Percentiles rank a stretch among this genome's conserved stretches.
phyloP scores from a whole-genome alignment of 2,888 invertebrate genomes.

The Drosophila picticornis region DNA sequence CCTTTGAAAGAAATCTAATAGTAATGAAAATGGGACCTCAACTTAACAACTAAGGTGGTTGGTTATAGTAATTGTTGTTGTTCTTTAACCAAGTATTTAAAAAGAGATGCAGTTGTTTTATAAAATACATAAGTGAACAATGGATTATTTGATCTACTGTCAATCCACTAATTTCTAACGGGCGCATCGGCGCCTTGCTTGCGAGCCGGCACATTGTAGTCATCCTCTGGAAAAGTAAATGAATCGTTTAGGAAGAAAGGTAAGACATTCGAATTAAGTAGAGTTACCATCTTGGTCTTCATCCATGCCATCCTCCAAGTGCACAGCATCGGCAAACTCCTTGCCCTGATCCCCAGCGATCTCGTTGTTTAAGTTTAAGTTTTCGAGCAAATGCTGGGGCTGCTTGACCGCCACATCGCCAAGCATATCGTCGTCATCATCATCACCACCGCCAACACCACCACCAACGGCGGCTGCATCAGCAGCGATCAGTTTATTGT shows the following conservation, averaged over 20 bases:
- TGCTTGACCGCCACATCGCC: slow-evolving; percentile 79
- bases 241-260: not conserved
- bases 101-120: slow-evolving; percentile 28
- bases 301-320: slow-evolving; percentile 84
- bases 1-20: not conserved
- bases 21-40: slow-evolving; percentile 6
- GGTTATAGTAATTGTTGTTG: slow-evolving; percentile 5
- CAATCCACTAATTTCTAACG: slow-evolving; percentile 84
- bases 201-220: slow-evolving; percentile 85
- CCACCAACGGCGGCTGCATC: slow-evolving; percentile 54
- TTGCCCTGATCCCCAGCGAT: slow-evolving; percentile 85
- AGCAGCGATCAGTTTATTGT: slow-evolving; percentile 44
- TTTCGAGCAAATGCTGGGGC: slow-evolving; percentile 78
- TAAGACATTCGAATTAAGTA: not conserved
- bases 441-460: slow-evolving; percentile 59
- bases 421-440: slow-evolving; percentile 77
- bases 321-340: slow-evolving; percentile 83
- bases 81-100: slow-evolving; percentile 11
- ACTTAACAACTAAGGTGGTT: slow-evolving; percentile 46
- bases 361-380: slow-evolving; percentile 85
- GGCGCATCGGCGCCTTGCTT: slow-evolving; percentile 86
- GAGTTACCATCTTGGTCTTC: slow-evolving; percentile 86
- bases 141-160: slow-evolving; percentile 22
- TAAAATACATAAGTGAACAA: slow-evolving; percentile 34
- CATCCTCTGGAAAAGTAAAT: slow-evolving; percentile 84